phyloP scores from a whole-genome alignment of 2,113 vertebrate genomes.

The Nasalis larvatus region DNA sequence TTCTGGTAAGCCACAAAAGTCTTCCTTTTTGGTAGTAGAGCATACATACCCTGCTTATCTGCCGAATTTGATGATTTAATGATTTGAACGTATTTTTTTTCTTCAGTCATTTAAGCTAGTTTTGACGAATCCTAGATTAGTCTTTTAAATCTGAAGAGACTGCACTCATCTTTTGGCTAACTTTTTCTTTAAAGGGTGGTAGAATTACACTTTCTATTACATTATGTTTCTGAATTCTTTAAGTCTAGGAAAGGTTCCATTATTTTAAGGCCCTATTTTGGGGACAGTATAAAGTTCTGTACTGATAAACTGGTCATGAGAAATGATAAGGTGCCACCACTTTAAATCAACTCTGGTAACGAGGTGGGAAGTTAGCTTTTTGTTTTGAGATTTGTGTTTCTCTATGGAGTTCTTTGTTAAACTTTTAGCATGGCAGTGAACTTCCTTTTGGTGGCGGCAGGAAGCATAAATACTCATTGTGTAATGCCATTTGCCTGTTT shows the following conservation, averaged over 20 bases:
- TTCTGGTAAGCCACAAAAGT: slow-evolving; percentile 72
- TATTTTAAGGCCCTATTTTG: slow-evolving; percentile 32
- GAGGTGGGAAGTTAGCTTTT: slow-evolving; percentile 48
- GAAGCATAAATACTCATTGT: slow-evolving; percentile 72
- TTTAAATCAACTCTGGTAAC: slow-evolving; percentile 4
- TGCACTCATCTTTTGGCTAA: slow-evolving; percentile 3
- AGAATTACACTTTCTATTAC: neutral
- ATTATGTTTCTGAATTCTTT: slow-evolving; percentile 13
- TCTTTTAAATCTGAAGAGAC: neutral
- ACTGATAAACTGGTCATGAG: neutral
- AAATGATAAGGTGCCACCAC: neutral
- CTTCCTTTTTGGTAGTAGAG: slow-evolving; percentile 53
- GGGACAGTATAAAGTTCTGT: neutral
- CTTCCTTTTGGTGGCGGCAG: slow-evolving; percentile 70
- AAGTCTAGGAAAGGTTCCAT: neutral
- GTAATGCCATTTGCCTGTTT: slow-evolving; percentile 66
- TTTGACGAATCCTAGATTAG: neutral
- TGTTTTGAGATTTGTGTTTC: slow-evolving; percentile 41
- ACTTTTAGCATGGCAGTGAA: slow-evolving; percentile 62
- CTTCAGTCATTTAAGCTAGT: neutral
- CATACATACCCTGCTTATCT: neutral
- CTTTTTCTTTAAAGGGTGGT: slow-evolving; percentile 24
- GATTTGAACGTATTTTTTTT: slow-evolving; percentile 9
- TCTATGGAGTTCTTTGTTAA: slow-evolving; percentile 59
- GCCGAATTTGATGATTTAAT: slow-evolving; percentile 39